A percentile compares a stretch with the other conserved stretches of the same genome.
Conservation (phyloP, 2,113 vertebrate genomes). For the Lycocorax pyrrhopterus region DNA sequence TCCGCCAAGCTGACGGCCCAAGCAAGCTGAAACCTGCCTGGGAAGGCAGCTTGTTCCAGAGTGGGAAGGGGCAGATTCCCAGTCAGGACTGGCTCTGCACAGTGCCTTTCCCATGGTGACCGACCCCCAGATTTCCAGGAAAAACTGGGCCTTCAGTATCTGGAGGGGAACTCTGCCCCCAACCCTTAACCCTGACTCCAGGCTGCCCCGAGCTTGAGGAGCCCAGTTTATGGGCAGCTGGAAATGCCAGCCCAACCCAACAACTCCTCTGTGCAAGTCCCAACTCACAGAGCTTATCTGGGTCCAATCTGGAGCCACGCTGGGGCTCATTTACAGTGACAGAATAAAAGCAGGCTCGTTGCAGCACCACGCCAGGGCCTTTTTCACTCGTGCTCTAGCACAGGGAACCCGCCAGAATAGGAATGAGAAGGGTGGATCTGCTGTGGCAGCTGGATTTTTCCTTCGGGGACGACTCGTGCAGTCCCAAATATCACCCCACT, state of each 20-base stretch:
- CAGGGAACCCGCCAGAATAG: background rate
- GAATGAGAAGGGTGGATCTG: background rate
- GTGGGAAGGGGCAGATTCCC: conserved; percentile 23
- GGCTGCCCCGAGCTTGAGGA: background rate
- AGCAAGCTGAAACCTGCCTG: conserved; percentile 57
- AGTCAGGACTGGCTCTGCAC: background rate
- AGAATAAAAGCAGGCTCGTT: background rate
- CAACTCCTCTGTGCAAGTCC: background rate
- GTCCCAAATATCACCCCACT: background rate
- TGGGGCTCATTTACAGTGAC: background rate
- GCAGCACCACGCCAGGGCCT: background rate
- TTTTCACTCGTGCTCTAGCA: background rate
- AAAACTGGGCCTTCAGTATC: background rate
- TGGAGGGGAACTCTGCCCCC: background rate
- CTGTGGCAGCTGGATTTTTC: background rate
- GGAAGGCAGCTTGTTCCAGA: background rate
- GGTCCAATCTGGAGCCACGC: background rate
- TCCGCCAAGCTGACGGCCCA: background rate
- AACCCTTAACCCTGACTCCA: background rate
- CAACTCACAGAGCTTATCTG: background rate
- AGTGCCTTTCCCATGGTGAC: conserved; percentile 1
- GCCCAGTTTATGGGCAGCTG: background rate
- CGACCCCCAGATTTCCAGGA: background rate
- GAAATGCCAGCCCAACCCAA: background rate
- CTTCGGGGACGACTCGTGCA: background rate